Evolutionary conservation across 2,888 invertebrate species (phyloP), one percentile per base, ranked within the genome.

Genomic region (Lasioglossum morio): DNA sequence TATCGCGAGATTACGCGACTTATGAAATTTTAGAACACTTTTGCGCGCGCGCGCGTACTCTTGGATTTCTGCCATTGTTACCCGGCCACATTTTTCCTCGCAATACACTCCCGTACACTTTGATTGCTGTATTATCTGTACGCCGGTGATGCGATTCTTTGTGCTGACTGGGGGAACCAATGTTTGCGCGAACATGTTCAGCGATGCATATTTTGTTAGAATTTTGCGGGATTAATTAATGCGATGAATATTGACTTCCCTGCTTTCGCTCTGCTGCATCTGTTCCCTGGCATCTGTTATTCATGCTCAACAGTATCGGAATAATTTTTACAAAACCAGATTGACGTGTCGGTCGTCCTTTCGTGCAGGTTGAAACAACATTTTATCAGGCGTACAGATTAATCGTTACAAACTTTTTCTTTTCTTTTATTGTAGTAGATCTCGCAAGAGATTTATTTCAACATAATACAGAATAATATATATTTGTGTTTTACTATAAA

Each of bases 11-110:
- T 69, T 34, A 37, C 34, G 34, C 23, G 34, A 69, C 34, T 34
- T 19, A 34, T 34, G 66, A 69, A 69, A 69, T 37, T 69, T 69
- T 34, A 34, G 66, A 69, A 69, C 66, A 37, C 19, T 37, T n/a
- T 63, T 30, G 63, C 30, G 23, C 48, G 48, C 53, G 8, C 48
- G 34, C 34, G 34, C 3, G 7, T 16, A 7, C 30, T 16, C 16
- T 63, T 30, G 63, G 30, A 30, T 63, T 30, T 30, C 27, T 12
- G 19, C 63, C 63, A 63, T 63, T 63, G 63, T 63, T 27, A n/a
- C 53, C 53, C 1, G 14, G 5, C 16, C 16, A 16, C 14, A 19
- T 30, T 30, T 63, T 30, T 63, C 1, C 7, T 16, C 30, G 63
- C 5, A 14, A 7, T 30, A 16, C 63, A 12, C 30, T 19, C 2